These are phyloP conservation scores for Philonicus albiceps DNA, from an alignment of 2,888 invertebrate species.

Conservation along the genomic window DNA sequence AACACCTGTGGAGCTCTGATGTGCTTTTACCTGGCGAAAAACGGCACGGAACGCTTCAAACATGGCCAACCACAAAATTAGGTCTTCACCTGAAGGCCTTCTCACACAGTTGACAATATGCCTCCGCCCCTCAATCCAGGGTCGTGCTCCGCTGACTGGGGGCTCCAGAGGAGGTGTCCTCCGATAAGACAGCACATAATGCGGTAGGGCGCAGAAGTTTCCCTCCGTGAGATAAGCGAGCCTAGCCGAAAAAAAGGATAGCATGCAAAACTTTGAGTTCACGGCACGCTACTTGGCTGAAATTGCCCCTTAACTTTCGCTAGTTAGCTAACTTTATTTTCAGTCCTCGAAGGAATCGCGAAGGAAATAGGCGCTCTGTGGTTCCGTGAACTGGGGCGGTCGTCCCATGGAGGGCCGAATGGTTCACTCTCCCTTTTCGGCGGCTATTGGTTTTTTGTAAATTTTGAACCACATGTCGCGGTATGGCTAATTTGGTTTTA, in stretches of 20 bases:
- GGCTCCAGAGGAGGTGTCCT: slow-evolving; percentile 1
- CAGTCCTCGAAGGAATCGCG: slow-evolving; percentile 41
- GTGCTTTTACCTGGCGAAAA: neutral
- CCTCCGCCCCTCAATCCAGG: neutral
- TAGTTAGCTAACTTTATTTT: slow-evolving; percentile 22
- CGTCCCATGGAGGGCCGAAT: neutral
- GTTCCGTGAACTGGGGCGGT: neutral
- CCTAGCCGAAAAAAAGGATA: neutral
- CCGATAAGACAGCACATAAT: neutral
- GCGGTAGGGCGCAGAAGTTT: neutral
- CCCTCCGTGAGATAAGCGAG: neutral
- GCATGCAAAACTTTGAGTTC: neutral
- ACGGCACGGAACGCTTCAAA: neutral
- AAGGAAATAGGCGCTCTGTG: slow-evolving; percentile 27
- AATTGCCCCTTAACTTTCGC: slow-evolving; percentile 23
- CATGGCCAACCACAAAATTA: slow-evolving; percentile 3
- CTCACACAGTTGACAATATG: neutral
- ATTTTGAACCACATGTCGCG: neutral
- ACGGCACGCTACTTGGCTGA: slow-evolving; percentile 14
- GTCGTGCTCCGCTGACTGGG: neutral
- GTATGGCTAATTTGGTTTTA: slow-evolving; percentile 59
- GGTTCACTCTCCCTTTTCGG: neutral
- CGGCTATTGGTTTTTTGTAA: neutral
- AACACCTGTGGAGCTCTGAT: neutral
- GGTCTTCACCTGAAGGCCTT: slow-evolving; percentile 1